phyloP scores from a whole-genome alignment of 2,888 invertebrate species.

The Trichacis sp. region DNA sequence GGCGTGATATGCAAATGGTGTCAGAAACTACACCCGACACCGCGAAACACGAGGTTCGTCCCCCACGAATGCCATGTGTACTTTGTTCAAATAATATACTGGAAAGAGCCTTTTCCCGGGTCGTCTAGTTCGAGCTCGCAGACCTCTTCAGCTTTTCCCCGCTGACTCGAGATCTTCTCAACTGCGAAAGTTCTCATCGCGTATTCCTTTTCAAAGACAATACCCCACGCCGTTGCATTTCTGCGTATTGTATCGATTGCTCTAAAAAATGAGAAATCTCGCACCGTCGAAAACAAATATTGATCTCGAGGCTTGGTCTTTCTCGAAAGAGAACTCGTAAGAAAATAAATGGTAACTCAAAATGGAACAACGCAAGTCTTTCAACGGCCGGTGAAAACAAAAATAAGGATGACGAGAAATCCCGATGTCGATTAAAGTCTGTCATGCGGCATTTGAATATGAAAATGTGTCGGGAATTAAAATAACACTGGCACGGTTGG shows the following conservation, averaged over 20 bases:
- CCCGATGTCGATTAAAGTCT: not conserved
- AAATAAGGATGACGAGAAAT: not conserved
- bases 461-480: constrained; percentile 62
- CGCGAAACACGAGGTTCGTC: constrained; percentile 1
- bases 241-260: constrained; percentile 1
- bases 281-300: not conserved
- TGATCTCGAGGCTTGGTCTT: not conserved
- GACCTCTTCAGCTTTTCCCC: constrained; percentile 7
- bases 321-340: no score
- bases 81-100: constrained; percentile 9
- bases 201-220: constrained; percentile 2
- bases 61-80: not conserved
- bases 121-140: constrained; percentile 5
- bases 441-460: constrained; percentile 56
- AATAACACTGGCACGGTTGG: constrained; percentile 51
- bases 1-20: constrained; percentile 5
- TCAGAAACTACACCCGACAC: not conserved
- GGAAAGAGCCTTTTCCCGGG: constrained; percentile 6
- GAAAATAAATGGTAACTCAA: no score
- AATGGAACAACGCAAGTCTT: not conserved
- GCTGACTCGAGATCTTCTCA: constrained; percentile 5
- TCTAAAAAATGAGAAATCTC: no score
- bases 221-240: not conserved
- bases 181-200: constrained; percentile 1
- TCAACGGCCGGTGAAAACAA: not conserved